Evolutionary conservation across 2,113 vertebrate genomes (phyloP).

Genomic region (Eolophus roseicapilla): DNA sequence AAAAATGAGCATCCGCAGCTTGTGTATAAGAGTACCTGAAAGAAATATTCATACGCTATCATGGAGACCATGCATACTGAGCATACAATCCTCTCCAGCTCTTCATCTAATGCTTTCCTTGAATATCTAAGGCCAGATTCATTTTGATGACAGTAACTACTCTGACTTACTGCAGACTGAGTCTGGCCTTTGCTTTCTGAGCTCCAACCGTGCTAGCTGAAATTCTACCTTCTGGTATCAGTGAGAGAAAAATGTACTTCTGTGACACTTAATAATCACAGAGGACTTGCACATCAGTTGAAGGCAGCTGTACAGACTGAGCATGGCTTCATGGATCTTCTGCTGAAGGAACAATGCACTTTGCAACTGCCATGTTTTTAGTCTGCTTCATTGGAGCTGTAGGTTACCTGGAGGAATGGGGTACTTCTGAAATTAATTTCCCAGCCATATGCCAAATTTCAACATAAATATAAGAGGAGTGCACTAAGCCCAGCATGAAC

Average conservation of each 20-base stretch:
- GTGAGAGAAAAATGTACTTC: neutral
- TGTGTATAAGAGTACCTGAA: neutral
- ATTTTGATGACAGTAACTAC: neutral
- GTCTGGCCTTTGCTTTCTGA: neutral
- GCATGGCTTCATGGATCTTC: neutral
- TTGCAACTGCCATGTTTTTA: neutral
- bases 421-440: neutral
- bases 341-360: neutral
- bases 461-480: neutral
- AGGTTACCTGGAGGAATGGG: neutral
- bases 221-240: neutral
- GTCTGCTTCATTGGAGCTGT: neutral
- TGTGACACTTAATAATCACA: neutral
- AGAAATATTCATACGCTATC: neutral
- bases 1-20: constrained; percentile 7
- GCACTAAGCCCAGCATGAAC: neutral
- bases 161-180: neutral
- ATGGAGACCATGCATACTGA: neutral
- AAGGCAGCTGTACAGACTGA: neutral
- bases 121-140: neutral
- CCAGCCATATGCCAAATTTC: neutral
- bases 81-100: neutral
- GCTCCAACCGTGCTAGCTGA: neutral
- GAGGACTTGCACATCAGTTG: neutral
- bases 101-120: neutral